phyloP scores from a whole-genome alignment of 2,888 invertebrate species.

The Melanostoma scalare region DNA sequence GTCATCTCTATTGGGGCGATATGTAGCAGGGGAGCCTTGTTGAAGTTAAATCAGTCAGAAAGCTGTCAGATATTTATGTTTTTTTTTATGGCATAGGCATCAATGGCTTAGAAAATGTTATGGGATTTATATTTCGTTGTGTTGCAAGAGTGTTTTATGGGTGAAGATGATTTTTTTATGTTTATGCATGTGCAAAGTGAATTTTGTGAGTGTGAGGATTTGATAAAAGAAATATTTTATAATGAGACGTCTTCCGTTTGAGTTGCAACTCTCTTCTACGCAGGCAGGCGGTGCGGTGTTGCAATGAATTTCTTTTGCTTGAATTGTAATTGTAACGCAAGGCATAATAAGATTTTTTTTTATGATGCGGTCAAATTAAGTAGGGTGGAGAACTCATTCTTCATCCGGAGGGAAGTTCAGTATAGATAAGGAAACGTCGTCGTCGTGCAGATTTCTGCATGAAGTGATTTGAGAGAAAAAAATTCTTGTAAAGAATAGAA shows the following conservation, averaged over 20 bases:
- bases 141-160: conserved; percentile 19
- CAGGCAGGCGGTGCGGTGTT: conserved; percentile 16
- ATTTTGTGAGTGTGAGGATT: conserved; percentile 17
- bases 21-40: conserved; percentile 11
- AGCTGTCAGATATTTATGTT: conserved; percentile 62
- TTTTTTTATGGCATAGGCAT: not conserved
- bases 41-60: conserved; percentile 55
- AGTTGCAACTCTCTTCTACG: conserved; percentile 16
- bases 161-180: not conserved
- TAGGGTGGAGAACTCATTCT: conserved; percentile 64
- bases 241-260: conserved; percentile 44
- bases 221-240: conserved; percentile 34
- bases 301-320: conserved; percentile 42
- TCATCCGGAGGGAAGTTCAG: conserved; percentile 66
- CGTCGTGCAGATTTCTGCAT: too few relatives aligned
- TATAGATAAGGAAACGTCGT: conserved; percentile 41
- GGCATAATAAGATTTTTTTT: conserved; percentile 50
- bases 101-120: conserved; percentile 47
- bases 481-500: too few relatives aligned
- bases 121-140: conserved; percentile 3
- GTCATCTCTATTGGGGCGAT: conserved; percentile 35
- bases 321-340: conserved; percentile 52
- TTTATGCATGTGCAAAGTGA: not conserved
- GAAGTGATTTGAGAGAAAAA: not conserved
- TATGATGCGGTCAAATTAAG: conserved; percentile 50